phyloP scores from a whole-genome alignment of 2,888 invertebrate genomes.

The Cryptocephalus moraei region DNA sequence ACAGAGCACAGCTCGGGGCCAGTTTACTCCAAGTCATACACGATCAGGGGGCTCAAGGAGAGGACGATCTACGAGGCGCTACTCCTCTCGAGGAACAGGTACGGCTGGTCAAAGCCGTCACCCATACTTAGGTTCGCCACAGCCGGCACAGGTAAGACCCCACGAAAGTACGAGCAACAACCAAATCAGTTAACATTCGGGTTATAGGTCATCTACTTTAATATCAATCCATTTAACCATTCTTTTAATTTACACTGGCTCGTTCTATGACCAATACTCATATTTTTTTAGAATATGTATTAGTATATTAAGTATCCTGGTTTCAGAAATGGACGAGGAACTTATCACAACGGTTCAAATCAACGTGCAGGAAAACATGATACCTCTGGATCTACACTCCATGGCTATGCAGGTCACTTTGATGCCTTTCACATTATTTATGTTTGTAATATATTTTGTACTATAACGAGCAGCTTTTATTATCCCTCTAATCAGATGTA shows the following conservation, averaged over 20 bases:
- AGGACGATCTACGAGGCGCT: conserved; percentile 69
- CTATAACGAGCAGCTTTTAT: too few species aligned
- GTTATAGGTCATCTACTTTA: too few species aligned
- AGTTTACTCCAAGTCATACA: conserved; percentile 66
- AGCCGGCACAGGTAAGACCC: conserved; percentile 52
- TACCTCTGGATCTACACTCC: conserved; percentile 19
- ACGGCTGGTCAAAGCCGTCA: conserved; percentile 77
- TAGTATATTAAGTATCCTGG: neutral
- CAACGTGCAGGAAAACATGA: conserved; percentile 23
- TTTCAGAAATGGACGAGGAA: conserved; percentile 29
- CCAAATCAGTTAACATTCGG: too few species aligned
- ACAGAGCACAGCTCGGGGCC: conserved; percentile 57
- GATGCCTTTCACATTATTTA: too few species aligned
- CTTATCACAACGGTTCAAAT: conserved; percentile 30
- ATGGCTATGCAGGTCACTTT: too few species aligned
- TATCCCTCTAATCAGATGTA: too few species aligned
- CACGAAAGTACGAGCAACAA: too few species aligned
- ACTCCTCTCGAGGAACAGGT: conserved; percentile 70
- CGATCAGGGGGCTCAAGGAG: conserved; percentile 60
- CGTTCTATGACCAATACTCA: too few species aligned
- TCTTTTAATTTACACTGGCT: too few species aligned
- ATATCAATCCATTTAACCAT: too few species aligned
- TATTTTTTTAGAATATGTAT: too few species aligned
- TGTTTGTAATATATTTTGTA: too few species aligned
- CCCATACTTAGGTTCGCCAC: conserved; percentile 67